Evolutionary conservation across 2,113 vertebrate genomes (phyloP), one percentile per base, ranked within the genome.

Genomic region (Carassius auratus): DNA sequence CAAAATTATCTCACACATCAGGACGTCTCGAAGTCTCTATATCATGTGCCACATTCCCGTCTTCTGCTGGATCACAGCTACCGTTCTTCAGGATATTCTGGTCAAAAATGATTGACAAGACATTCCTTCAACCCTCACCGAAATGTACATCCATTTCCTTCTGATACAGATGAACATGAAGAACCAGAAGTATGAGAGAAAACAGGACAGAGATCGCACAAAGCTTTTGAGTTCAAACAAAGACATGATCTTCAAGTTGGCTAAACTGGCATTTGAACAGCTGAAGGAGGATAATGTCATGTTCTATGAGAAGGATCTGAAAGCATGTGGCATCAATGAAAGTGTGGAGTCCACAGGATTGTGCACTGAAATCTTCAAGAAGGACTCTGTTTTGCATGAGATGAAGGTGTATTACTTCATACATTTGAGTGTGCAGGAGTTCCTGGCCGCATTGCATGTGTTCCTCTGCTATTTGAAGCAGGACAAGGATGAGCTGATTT

Each of bases 31-130:
- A 13, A 90, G 62, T 76, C 89, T 69, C 30, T 69, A 69, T 15
- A 69, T 69, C 66, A 69, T 69, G 66, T 69, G 89, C 38, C 88
- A 87, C 36, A 89, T 91, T 4, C 90, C 87, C 5, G 76, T 90
- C 23, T 90, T 90, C 59, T 91, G 89, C 83, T 87, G 89, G 89
- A 91, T 91, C 30, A 76, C 86, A 0, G 85, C 87, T 10, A 89
- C 82, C 1, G 89, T 91, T 26, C 76, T 91, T 8, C 79, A 87
- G 55, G 64, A 81, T 3, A 76, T 66, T n/a, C 42, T 87, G 17
- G 10, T 21, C 10, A 52, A 45, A 21, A 66, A 77, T 13, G 14
- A 80, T 0, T 55, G 55, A 0, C 68, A 77, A 21, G 81, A 85
- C 17, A 80, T 87, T 59, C 86, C 88, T 38, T 59, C 48, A 17